Evolutionary conservation across 1,140 invertebrate species (phyloP).

Genomic region (Neoseiulus cucumeris): DNA sequence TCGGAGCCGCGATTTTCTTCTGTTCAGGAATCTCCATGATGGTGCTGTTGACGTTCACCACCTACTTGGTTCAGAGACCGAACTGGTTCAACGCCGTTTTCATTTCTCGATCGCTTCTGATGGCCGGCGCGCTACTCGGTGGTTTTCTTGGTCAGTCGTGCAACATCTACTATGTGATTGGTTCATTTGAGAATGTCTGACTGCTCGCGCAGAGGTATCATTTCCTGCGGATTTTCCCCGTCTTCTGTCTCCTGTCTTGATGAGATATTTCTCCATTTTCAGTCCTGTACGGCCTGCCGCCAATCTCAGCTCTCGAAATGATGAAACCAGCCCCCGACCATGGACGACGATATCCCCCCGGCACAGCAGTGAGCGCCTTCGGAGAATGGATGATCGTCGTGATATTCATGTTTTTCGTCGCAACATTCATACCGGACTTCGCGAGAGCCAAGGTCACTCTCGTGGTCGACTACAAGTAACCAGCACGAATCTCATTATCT

Average conservation of each 20-base stretch:
- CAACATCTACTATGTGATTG: not conserved
- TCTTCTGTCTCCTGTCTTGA: too few relatives aligned
- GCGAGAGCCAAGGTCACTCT: not conserved
- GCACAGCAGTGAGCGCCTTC: not conserved
- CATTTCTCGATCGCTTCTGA: not conserved
- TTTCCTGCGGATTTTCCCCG: too few relatives aligned
- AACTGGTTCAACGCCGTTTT: not conserved
- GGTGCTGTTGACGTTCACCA: not conserved
- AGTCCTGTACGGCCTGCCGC: not conserved
- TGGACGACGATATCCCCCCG: not conserved
- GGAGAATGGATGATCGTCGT: conserved; percentile 7
- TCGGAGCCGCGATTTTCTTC: not conserved
- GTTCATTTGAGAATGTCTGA: too few relatives aligned
- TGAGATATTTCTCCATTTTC: too few relatives aligned
- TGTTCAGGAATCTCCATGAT: not conserved
- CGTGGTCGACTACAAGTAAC: not conserved
- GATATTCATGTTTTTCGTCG: not conserved
- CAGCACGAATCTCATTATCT: too few relatives aligned
- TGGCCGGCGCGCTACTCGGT: not conserved
- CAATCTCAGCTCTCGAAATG: not conserved
- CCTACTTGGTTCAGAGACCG: not conserved
- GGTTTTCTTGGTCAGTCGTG: not conserved
- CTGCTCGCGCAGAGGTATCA: too few relatives aligned
- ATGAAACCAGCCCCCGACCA: not conserved
- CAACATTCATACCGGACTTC: not conserved